Evolutionary conservation across 2,888 invertebrate genomes (phyloP), one percentile per base, ranked within the genome.

Genomic region (Epirrita christyi): DNA sequence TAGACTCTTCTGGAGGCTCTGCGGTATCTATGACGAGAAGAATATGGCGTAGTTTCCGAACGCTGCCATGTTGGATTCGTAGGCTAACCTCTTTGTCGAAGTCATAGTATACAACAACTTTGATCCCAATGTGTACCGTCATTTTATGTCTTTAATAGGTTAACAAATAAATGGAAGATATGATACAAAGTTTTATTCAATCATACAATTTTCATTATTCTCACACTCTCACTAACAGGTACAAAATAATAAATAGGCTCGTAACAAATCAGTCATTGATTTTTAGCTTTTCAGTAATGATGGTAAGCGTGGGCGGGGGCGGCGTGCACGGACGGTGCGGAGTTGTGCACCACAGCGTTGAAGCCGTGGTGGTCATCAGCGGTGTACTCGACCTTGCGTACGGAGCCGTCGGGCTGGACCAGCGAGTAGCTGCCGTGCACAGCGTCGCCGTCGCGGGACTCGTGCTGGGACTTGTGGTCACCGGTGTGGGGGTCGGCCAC

Each of bases 391-490:
- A 93, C 93, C 56, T 89, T 92, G 71, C 93, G 87, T 51, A 90
- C 80, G 73, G 93, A 78, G 64, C 83, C 92, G 28, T 92, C 93
- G 45, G 93, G 92, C 74, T 93, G 92, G 64, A 92, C 86, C 55
- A 93, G 83, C 41, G 92, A 90, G 81, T 94, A 94, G 75, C 92
- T 92, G 51, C 94, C 94, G 75, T 93, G 92, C 53, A 94, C 94
- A 48, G 84, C 82, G 73, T 93, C 93, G 32, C 93, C 93, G 64
- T 92, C 92, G 70, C 90, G 86, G 65, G 77, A 79, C 76, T 93
- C 93, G 71, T 91, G 88, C 79, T 92, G 93, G 40, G 86, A 84
- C 80, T 93, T 93, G 78, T 93, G 88, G 83, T 93, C 93, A 32
- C 93, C 94, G 62, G 93, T 93, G 72, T 93, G 93, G 9, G 87